Conservation (phyloP, 1,140 invertebrate genomes). For the Sycophila sp. region DNA sequence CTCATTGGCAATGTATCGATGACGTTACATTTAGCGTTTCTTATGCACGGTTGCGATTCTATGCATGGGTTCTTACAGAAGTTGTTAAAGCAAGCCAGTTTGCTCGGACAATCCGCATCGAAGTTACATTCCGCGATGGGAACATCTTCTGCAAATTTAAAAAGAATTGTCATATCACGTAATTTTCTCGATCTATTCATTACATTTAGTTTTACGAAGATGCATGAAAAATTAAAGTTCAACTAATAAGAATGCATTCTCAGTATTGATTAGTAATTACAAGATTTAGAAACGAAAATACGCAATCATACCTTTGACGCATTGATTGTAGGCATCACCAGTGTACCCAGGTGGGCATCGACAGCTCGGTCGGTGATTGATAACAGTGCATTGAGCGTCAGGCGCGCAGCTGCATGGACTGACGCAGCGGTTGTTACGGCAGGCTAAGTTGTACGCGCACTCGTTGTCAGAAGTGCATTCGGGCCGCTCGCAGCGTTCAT, state of each 20-base stretch:
- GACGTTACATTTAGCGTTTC: conserved; percentile 81
- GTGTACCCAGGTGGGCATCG: conserved; percentile 83
- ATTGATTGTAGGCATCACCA: conserved; percentile 79
- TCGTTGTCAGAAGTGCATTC: conserved; percentile 80
- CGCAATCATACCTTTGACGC: conserved; percentile 67
- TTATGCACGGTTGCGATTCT: conserved; percentile 82
- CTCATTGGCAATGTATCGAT: conserved; percentile 85
- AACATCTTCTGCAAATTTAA: conserved; percentile 63
- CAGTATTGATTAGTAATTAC: too few relatives aligned
- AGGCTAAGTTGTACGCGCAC: conserved; percentile 79
- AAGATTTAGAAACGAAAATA: background rate
- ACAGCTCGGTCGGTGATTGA: conserved; percentile 80
- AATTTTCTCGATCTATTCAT: background rate
- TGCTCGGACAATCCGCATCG: conserved; percentile 86
- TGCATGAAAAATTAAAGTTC: too few relatives aligned
- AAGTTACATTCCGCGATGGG: conserved; percentile 76
- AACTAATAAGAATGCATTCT: too few relatives aligned
- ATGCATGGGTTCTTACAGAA: conserved; percentile 85
- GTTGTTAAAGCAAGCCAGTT: conserved; percentile 83
- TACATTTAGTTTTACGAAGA: background rate
- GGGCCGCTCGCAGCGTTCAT: conserved; percentile 78
- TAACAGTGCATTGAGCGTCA: conserved; percentile 80
- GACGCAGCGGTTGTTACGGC: conserved; percentile 78
- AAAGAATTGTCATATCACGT: conserved; percentile 1
- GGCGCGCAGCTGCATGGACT: conserved; percentile 81